phyloP scores from a whole-genome alignment of 1,140 invertebrate species.

The Drosophila orosa region DNA sequence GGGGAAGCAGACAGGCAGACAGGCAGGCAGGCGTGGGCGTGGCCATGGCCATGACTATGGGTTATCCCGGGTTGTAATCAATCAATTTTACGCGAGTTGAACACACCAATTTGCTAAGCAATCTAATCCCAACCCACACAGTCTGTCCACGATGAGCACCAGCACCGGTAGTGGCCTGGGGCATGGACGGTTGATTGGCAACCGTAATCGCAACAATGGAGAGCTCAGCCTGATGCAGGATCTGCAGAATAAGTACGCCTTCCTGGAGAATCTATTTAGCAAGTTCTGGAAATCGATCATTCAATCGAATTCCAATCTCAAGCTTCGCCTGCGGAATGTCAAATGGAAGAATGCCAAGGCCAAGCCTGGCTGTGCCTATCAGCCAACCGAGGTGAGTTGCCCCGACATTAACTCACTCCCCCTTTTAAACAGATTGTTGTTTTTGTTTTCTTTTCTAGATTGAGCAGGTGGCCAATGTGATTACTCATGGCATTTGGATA shows the following conservation, averaged over 20 bases:
- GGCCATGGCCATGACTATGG: background rate
- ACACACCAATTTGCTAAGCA: slow-evolving; percentile 35
- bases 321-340: slow-evolving; percentile 65
- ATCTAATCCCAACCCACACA: slow-evolving; percentile 41
- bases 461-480: slow-evolving; percentile 95
- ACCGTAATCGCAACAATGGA: slow-evolving; percentile 6
- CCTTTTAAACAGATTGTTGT: too few relatives aligned
- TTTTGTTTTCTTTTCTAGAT: slow-evolving; percentile 84
- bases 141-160: slow-evolving; percentile 44
- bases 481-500: slow-evolving; percentile 95
- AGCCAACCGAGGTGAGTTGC: slow-evolving; percentile 85
- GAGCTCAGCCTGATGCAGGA: slow-evolving; percentile 62
- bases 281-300: slow-evolving; percentile 79
- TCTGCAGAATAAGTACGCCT: slow-evolving; percentile 74
- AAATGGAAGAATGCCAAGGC: slow-evolving; percentile 86
- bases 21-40: slow-evolving; percentile 10
- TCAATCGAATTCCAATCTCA: slow-evolving; percentile 65
- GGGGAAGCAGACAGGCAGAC: background rate
- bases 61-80: slow-evolving; percentile 35
- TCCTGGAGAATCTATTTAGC: slow-evolving; percentile 71
- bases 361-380: slow-evolving; percentile 85
- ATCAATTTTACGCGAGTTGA: slow-evolving; percentile 37
- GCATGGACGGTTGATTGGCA: slow-evolving; percentile 1
- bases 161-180: slow-evolving; percentile 16
- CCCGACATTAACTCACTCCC: too few relatives aligned